These are phyloP conservation scores for Mobula birostris DNA, from an alignment of 2,113 vertebrate species.

Conservation along the genomic window DNA sequence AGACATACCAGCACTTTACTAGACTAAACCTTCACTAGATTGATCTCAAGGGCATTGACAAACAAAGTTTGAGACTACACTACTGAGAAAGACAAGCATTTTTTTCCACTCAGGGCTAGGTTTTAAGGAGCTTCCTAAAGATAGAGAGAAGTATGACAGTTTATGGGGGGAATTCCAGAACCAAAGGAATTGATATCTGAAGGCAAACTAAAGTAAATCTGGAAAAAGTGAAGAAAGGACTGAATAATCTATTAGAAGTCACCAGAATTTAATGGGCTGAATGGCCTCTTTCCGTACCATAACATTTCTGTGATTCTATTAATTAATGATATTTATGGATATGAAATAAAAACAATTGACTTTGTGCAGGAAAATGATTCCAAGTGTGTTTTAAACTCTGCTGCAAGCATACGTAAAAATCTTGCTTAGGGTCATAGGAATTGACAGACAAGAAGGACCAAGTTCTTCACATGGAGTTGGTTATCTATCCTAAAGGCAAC, in stretches of 20 bases:
- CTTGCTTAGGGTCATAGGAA: not conserved
- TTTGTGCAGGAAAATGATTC: not conserved
- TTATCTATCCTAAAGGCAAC: not conserved
- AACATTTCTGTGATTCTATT: no score
- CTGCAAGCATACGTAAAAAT: not conserved
- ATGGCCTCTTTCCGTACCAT: no score
- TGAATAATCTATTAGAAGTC: no score
- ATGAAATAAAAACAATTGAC: not conserved
- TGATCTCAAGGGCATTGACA: not conserved
- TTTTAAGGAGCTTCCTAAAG: not conserved
- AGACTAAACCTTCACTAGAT: not conserved
- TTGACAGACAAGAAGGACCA: not conserved
- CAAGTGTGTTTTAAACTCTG: not conserved
- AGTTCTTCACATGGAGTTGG: not conserved
- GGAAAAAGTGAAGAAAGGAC: not conserved
- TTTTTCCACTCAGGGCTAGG: not conserved
- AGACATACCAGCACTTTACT: not conserved
- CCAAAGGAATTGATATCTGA: no score
- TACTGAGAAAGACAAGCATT: not conserved
- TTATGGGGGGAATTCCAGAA: not conserved
- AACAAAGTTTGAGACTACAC: not conserved
- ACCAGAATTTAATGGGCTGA: no score
- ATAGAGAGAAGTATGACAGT: not conserved
- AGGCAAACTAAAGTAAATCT: not conserved
- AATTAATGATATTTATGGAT: not conserved